These are phyloP conservation scores for Neomonachus schauinslandi DNA, from an alignment of 2,113 vertebrate genomes.

Conservation along the genomic window DNA sequence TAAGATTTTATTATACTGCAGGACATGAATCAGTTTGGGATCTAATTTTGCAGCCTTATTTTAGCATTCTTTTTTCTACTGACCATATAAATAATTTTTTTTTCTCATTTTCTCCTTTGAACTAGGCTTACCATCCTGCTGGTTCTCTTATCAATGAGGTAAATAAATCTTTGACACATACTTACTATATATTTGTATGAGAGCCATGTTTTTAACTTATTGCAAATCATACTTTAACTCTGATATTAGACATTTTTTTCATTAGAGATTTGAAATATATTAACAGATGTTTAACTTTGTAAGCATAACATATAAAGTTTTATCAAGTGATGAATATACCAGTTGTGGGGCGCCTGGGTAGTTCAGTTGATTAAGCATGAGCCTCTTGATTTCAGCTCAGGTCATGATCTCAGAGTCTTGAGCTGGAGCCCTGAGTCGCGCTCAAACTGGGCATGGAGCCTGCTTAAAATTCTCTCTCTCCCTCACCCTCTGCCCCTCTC, in stretches of 20 bases:
- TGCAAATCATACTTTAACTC: conserved; percentile 44
- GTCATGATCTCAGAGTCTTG: too few relatives aligned
- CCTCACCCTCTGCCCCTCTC: too few relatives aligned
- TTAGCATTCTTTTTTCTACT: conserved; percentile 19
- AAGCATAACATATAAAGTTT: neutral
- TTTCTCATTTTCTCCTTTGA: conserved; percentile 29
- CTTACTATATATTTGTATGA: neutral
- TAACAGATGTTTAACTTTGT: neutral
- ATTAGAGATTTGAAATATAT: conserved; percentile 14
- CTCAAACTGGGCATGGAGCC: too few relatives aligned
- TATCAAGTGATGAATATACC: neutral
- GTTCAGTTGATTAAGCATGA: neutral
- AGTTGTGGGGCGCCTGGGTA: neutral
- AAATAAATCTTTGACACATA: conserved; percentile 10
- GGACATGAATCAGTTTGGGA: conserved; percentile 17
- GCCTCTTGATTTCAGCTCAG: neutral
- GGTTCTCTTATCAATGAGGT: conserved; percentile 5
- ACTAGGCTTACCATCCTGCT: neutral
- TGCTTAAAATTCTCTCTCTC: too few relatives aligned
- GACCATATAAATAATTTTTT: neutral
- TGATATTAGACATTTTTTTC: neutral
- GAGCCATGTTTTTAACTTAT: neutral
- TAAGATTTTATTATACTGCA: conserved; percentile 11
- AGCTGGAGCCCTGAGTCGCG: too few relatives aligned
- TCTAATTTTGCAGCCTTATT: conserved; percentile 26